Evolutionary conservation across 1,140 invertebrate genomes (phyloP).

Genomic region (Drosophila sp.): DNA sequence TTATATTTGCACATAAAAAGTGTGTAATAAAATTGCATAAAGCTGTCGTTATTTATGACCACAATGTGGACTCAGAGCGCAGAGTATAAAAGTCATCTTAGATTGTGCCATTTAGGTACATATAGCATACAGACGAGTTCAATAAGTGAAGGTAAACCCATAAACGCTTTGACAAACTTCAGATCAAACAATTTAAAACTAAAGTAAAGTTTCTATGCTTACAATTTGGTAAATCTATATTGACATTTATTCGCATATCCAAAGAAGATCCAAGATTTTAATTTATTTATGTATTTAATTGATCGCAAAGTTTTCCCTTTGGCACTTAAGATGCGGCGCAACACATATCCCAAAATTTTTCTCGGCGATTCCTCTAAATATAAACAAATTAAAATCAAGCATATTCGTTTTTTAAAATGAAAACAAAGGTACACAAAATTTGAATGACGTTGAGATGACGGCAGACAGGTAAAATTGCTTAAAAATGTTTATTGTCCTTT

Average conservation of each 20-base stretch:
- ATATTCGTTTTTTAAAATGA: not conserved
- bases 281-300: too few relatives aligned
- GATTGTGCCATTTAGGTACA: not conserved
- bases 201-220: too few relatives aligned
- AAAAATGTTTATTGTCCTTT: conserved; percentile 5
- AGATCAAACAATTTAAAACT: too few relatives aligned
- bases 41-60: conserved; percentile 55
- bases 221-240: too few relatives aligned
- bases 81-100: conserved; percentile 12
- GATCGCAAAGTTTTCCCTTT: too few relatives aligned
- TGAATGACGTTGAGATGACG: conserved; percentile 1
- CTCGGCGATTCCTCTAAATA: not conserved
- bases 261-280: too few relatives aligned
- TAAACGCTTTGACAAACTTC: conserved; percentile 2
- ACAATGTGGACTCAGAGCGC: conserved; percentile 26
- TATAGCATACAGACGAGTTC: not conserved
- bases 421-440: not conserved
- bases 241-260: too few relatives aligned
- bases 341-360: too few relatives aligned
- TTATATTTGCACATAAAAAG: conserved; percentile 40
- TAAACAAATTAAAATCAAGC: not conserved
- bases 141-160: not conserved
- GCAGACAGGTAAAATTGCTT: not conserved
- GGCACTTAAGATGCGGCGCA: too few relatives aligned
- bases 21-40: conserved; percentile 48